phyloP scores from a whole-genome alignment of 2,888 invertebrate species.

The Amphiduros pacificus region DNA sequence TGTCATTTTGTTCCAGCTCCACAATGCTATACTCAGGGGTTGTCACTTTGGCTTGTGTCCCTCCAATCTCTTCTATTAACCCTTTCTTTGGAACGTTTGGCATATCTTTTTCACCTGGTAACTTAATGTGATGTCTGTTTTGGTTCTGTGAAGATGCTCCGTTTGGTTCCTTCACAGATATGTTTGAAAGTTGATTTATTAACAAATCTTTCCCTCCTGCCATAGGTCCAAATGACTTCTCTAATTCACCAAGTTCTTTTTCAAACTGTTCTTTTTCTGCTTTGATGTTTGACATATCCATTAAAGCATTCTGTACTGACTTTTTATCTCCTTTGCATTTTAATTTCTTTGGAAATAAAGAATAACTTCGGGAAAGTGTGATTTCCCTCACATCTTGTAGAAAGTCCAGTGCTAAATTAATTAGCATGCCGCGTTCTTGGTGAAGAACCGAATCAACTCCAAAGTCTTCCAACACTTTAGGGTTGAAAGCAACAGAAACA shows the following conservation, averaged over 20 bases:
- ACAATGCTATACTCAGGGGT: too few relatives aligned
- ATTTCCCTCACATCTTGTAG: conserved; percentile 44
- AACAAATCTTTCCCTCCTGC: background rate
- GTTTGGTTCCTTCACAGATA: too few relatives aligned
- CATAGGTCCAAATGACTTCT: conserved; percentile 44
- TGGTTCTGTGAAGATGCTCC: too few relatives aligned
- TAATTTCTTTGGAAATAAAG: conserved; percentile 33
- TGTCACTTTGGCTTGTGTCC: too few relatives aligned
- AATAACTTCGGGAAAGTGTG: conserved; percentile 39
- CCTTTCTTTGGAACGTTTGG: too few relatives aligned
- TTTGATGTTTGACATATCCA: too few relatives aligned
- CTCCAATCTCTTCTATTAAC: too few relatives aligned
- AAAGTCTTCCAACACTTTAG: conserved; percentile 44
- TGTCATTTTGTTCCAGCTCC: too few relatives aligned
- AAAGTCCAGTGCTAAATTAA: conserved; percentile 49
- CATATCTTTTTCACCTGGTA: too few relatives aligned
- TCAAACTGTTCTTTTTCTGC: conserved; percentile 38
- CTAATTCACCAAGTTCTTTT: conserved; percentile 38
- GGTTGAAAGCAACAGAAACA: conserved; percentile 47
- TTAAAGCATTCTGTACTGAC: conserved; percentile 36
- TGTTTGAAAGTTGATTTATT: background rate
- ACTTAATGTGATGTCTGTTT: too few relatives aligned
- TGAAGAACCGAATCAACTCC: conserved; percentile 37
- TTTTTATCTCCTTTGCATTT: conserved; percentile 40
- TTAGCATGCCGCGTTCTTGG: conserved; percentile 41